A percentile compares a stretch with the other conserved stretches of the same genome.
These are phyloP conservation scores for Laticauda laticaudata DNA, from an alignment of 2,113 vertebrate genomes.

Conservation along the genomic window DNA sequence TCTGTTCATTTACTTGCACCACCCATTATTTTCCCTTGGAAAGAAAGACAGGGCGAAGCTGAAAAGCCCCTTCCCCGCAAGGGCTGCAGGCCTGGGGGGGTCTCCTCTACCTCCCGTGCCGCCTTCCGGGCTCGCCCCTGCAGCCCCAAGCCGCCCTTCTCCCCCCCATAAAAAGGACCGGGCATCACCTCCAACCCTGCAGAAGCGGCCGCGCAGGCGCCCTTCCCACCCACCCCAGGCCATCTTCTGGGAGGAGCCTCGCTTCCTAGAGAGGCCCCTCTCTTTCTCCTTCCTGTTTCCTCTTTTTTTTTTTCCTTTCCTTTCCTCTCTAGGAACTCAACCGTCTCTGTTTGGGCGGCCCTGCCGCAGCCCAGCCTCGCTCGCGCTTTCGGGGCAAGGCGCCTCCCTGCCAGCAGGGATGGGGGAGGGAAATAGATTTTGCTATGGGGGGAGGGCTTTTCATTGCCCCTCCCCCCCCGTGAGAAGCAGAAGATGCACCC, in stretches of 20 bases:
- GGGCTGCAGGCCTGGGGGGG: not conserved
- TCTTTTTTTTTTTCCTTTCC: no score
- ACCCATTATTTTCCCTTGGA: no score
- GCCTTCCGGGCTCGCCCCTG: not conserved
- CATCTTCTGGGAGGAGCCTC: not conserved
- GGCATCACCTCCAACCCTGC: not conserved
- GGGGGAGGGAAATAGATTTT: rapidly evolving
- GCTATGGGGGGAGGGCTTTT: not conserved
- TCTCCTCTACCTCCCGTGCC: not conserved
- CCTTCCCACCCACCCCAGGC: not conserved
- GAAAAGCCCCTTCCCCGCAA: not conserved
- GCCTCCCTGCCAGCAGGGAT: no score
- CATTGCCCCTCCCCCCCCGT: no score
- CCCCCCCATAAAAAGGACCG: not conserved
- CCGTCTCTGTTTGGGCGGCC: not conserved
- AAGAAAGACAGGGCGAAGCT: not conserved
- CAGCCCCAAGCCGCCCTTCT: not conserved
- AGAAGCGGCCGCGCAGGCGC: not conserved
- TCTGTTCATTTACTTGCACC: no score
- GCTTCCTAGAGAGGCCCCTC: not conserved
- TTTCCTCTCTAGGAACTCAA: not conserved
- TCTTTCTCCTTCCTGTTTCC: not conserved
- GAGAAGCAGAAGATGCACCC: not conserved
- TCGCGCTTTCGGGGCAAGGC: not conserved
- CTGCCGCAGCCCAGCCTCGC: no score